Evolutionary conservation across 2,797 vertebrate species (phyloP), one percentile per base, ranked within the genome.

Genomic region (Tauraco hartlaubi): DNA sequence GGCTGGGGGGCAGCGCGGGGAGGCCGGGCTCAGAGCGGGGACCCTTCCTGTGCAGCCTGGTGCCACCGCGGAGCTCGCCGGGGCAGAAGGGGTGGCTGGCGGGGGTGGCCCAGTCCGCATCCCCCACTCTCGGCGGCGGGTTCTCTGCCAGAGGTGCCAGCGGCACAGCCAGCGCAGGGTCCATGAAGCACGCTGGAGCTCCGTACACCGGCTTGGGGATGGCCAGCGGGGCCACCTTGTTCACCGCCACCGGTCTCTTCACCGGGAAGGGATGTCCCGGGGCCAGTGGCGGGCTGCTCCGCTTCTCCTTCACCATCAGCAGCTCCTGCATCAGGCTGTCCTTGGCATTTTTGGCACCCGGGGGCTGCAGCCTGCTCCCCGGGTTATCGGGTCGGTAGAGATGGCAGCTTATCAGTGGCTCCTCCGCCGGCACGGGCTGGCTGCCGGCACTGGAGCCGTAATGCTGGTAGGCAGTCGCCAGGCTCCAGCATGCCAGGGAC

Each of bases 181-280:
- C 97, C 58, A 97, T 37, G 41, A 98, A 99, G 92, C 98, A 99
- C 14, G 97, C 78, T 1, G 97, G 98, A 43, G 97, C 98, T 85
- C 98, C 95, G 22, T 99, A 99, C 72, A 99, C 81, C 0, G 99
- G 99, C 64, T 97, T 99, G 66, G 99, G 99, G 28, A 99, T 95
- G 0, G 98, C 98, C 69, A 99, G 79, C 16, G 97, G 97, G 44
- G 97, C 28, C 15, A 74, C 74, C 72, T 95, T 98, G 87, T 90
- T 95, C 44, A 95, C 56, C 22, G 67, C 61, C 48, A 71, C 88
- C 2, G 97, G 85, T 12, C 96, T 93, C 62, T 95, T 97, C 58
- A 93, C 33, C 0, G 75, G 76, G 68, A 96, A 94, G 19, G 97
- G 78, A 33, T 91, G 96, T 39, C 93, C 58, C 41, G 85, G 51